Percentiles rank a stretch among this genome's conserved stretches.
phyloP scores from a whole-genome alignment of 2,113 vertebrate genomes.

The Pangasianodon hypophthalmus region DNA sequence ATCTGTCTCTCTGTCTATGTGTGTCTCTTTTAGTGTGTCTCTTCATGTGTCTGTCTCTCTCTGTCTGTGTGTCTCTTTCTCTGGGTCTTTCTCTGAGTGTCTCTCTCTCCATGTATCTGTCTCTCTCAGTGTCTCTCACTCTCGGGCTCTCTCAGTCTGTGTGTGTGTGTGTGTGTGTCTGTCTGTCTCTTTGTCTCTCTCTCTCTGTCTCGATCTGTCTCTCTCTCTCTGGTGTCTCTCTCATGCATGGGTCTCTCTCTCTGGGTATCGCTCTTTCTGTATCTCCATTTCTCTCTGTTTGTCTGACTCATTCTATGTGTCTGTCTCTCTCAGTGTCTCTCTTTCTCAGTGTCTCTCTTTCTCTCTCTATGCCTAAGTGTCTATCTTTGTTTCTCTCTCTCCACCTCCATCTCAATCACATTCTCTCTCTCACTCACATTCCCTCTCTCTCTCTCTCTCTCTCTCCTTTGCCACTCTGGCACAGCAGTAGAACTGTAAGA shows the following conservation, averaged over 20 bases:
- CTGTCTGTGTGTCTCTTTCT: neutral
- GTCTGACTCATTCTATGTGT: too few species aligned
- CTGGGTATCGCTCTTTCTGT: too few species aligned
- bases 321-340: neutral
- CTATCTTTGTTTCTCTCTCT: neutral
- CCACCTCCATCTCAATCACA: too few species aligned
- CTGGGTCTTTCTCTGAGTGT: neutral
- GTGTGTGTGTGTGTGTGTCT: neutral
- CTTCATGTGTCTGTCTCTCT: neutral
- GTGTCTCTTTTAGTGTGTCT: neutral
- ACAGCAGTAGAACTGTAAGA: slow-evolving; percentile 16
- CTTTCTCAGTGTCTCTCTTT: neutral
- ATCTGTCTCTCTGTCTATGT: neutral
- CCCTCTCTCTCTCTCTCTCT: neutral
- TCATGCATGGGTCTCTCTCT: neutral
- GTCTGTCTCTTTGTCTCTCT: neutral
- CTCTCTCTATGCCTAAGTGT: neutral
- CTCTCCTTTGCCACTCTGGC: neutral
- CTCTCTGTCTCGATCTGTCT: neutral
- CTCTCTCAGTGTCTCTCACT: neutral
- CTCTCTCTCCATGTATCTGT: neutral
- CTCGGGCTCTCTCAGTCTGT: neutral
- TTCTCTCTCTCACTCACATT: neutral
- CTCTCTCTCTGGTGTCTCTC: neutral
- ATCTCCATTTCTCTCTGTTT: neutral